These are phyloP conservation scores for Pomatorhinus ruficollis DNA, from an alignment of 2,113 vertebrate genomes.

Conservation along the genomic window DNA sequence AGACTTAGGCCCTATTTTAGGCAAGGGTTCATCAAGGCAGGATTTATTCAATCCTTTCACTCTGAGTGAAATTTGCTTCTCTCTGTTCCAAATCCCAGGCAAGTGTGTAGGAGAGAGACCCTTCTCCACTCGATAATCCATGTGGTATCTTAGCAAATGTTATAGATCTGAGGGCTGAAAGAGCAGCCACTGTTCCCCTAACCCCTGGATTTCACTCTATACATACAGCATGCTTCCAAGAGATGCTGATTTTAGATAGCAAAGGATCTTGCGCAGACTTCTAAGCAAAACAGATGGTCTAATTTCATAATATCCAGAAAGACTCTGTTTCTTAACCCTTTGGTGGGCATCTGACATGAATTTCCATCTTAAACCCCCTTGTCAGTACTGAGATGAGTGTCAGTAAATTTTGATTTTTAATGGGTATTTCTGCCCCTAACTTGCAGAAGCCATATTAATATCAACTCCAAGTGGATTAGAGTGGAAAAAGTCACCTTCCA, in stretches of 20 bases:
- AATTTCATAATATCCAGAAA: not conserved
- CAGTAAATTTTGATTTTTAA: not conserved
- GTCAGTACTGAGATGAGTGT: not conserved
- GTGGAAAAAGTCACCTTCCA: not conserved
- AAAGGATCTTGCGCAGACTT: not conserved
- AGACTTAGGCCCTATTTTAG: not conserved
- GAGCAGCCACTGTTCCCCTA: not conserved
- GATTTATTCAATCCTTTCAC: not conserved
- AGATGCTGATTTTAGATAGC: not conserved
- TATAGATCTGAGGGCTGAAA: not conserved
- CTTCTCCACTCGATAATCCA: not conserved
- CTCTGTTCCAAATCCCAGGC: not conserved
- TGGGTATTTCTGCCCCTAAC: not conserved
- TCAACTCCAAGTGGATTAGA: not conserved
- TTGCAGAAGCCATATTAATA: not conserved
- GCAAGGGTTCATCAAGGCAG: not conserved
- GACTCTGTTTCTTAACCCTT: not conserved
- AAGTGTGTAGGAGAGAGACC: not conserved
- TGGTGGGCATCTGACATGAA: not conserved
- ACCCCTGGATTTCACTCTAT: not conserved
- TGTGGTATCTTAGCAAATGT: not conserved
- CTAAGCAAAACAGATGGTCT: not conserved
- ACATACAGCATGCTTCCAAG: not conserved
- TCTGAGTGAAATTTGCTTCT: not conserved
- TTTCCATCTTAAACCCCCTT: not conserved